Evolutionary conservation across 1,140 invertebrate genomes (phyloP).

Genomic region (Tetragonula clypearis): DNA sequence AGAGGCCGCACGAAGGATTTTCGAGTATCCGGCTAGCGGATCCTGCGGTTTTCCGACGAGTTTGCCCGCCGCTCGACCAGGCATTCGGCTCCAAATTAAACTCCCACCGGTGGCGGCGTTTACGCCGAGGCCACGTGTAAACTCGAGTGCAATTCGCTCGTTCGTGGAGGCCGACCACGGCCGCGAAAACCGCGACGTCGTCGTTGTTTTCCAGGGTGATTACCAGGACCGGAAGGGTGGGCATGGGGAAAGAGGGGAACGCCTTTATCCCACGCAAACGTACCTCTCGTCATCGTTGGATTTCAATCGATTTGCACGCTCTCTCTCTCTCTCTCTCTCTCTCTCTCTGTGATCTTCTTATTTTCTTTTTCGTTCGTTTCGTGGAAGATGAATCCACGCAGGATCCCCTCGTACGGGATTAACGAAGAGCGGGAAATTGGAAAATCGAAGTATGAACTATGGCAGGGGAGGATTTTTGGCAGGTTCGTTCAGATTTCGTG

Average conservation of each 20-base stretch:
- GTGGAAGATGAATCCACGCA: background rate
- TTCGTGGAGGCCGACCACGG: background rate
- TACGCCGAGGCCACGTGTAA: slow-evolving; percentile 62
- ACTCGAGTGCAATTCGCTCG: slow-evolving; percentile 31
- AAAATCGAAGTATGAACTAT: background rate
- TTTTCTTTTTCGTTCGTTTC: background rate
- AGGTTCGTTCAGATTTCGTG: no score
- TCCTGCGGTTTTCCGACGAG: slow-evolving; percentile 67
- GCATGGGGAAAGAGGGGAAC: background rate
- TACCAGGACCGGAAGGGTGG: background rate
- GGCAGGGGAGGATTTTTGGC: no score
- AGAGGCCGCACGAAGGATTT: slow-evolving; percentile 36
- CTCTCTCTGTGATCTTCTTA: no score
- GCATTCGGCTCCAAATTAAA: slow-evolving; percentile 74
- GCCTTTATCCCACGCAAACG: slow-evolving; percentile 19
- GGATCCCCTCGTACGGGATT: background rate
- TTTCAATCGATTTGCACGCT: slow-evolving; percentile 3
- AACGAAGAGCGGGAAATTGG: background rate
- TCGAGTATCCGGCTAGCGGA: slow-evolving; percentile 51
- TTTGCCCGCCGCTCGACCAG: slow-evolving; percentile 40
- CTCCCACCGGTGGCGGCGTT: slow-evolving; percentile 55
- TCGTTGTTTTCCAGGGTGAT: slow-evolving; percentile 29
- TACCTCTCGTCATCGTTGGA: background rate
- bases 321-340: background rate
- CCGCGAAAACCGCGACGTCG: slow-evolving; percentile 28